Evolutionary conservation across 2,113 vertebrate species (phyloP).

Genomic region (Sapajus apella): DNA sequence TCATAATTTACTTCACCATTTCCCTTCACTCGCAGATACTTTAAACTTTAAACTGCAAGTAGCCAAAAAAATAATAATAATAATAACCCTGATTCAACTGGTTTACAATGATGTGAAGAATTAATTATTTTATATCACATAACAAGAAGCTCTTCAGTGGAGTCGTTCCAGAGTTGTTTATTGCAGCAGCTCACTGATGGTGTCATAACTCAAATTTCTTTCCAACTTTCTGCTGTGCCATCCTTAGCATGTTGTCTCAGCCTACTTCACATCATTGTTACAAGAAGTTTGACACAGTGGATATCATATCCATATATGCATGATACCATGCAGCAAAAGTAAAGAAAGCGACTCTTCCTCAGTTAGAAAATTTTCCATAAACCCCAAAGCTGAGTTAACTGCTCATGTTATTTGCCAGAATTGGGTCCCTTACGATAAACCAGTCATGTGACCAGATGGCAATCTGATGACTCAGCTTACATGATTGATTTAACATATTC

Average conservation of each 20-base stretch:
- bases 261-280: neutral
- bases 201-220: neutral
- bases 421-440: neutral
- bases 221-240: neutral
- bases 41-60: neutral
- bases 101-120: neutral
- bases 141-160: neutral
- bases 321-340: neutral
- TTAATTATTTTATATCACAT: neutral
- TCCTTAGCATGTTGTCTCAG: neutral
- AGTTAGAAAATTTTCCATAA: neutral
- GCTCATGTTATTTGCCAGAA: neutral
- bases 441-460: neutral
- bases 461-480: neutral
- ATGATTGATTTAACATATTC: neutral
- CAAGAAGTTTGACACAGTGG: neutral
- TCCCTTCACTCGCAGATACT: neutral
- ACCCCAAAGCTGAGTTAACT: neutral
- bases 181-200: neutral
- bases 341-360: neutral
- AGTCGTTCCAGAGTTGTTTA: neutral
- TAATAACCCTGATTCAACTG: neutral
- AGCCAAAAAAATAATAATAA: neutral
- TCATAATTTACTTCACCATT: neutral
- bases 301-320: neutral